These are phyloP conservation scores for Lagopus muta DNA, from an alignment of 2,113 vertebrate genomes.

Conservation along the genomic window DNA sequence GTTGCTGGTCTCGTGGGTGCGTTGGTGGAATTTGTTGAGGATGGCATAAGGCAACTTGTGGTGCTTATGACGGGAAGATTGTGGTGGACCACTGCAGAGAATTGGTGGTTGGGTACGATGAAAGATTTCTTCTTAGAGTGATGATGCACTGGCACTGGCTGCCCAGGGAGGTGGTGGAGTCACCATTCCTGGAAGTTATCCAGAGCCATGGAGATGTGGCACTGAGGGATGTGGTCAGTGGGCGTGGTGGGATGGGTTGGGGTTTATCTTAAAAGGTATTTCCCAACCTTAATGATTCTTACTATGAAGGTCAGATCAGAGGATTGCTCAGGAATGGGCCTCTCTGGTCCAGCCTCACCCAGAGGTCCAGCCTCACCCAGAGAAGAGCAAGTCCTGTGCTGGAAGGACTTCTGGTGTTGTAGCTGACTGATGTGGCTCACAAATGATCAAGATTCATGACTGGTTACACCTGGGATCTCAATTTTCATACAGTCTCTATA, in stretches of 20 bases:
- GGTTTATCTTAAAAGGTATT: too few relatives aligned
- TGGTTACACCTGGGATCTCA: not conserved
- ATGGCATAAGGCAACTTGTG: not conserved
- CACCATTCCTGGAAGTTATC: too few relatives aligned
- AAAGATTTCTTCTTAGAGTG: too few relatives aligned
- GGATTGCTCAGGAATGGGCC: accelerated
- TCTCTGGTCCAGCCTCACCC: not conserved
- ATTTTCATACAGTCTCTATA: accelerated
- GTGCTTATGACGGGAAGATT: not conserved
- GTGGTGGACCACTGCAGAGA: not conserved
- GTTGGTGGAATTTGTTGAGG: not conserved
- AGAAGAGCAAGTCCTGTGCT: not conserved
- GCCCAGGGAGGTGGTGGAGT: too few relatives aligned
- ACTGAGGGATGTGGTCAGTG: too few relatives aligned
- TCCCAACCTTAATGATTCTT: too few relatives aligned
- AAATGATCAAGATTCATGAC: accelerated
- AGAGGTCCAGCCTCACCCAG: not conserved
- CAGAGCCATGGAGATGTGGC: too few relatives aligned
- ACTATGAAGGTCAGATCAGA: accelerated
- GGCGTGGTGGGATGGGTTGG: too few relatives aligned
- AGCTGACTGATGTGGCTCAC: not conserved
- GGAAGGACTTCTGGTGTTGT: not conserved
- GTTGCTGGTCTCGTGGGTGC: not conserved
- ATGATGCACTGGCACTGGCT: too few relatives aligned
- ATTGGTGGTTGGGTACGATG: too few relatives aligned